Evolutionary conservation across 2,113 vertebrate species (phyloP).

Genomic region (Tetrao urogallus): DNA sequence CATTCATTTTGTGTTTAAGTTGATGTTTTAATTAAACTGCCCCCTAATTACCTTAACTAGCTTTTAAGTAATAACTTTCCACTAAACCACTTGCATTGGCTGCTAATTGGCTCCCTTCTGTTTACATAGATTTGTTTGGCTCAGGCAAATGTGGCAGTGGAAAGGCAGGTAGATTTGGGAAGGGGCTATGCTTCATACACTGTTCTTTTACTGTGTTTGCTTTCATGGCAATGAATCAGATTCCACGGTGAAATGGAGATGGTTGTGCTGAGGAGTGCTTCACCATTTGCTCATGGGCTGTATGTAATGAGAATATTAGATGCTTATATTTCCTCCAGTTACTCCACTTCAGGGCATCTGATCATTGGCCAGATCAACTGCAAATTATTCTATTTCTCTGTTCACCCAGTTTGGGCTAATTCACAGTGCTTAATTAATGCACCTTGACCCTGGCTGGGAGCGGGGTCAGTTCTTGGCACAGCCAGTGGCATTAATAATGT

Average conservation of each 20-base stretch:
- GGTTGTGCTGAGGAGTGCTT: not conserved
- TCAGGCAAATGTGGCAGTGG: not conserved
- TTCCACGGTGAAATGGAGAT: not conserved
- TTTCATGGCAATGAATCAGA: not conserved
- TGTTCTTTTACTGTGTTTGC: not conserved
- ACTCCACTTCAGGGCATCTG: not conserved
- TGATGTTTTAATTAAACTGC: constrained; percentile 60
- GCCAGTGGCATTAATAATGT: not conserved
- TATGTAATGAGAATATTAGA: not conserved
- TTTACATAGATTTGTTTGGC: not conserved
- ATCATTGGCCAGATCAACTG: not conserved
- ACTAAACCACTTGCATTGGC: not conserved
- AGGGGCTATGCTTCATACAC: fast-evolving
- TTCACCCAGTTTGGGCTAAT: not conserved
- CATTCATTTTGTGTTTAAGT: constrained; percentile 18
- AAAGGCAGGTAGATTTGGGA: not conserved
- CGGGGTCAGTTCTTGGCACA: not conserved
- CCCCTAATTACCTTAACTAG: constrained; percentile 50
- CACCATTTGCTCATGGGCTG: not conserved
- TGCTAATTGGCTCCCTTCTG: constrained; percentile 29
- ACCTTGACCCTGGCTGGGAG: not conserved
- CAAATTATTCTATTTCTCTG: not conserved
- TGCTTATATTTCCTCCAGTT: not conserved
- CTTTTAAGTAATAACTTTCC: constrained; percentile 42
- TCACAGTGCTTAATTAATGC: not conserved